A percentile compares a stretch with the other conserved stretches of the same genome.
phyloP scores from a whole-genome alignment of 2,888 invertebrate genomes.

The Carpatolechia fugitivella region DNA sequence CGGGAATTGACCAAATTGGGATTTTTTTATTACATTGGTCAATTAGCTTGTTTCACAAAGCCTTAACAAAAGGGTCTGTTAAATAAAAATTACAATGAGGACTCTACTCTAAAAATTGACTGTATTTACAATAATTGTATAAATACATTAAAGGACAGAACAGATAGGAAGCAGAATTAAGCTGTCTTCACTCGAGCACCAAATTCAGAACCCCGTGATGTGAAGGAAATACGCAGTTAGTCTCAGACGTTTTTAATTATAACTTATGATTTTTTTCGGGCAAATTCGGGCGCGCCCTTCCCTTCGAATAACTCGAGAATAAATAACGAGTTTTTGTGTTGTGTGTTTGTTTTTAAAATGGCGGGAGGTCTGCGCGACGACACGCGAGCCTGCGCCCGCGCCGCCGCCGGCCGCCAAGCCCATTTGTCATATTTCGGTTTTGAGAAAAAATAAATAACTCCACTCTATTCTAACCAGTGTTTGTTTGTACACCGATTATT shows the following conservation, averaged over 20 bases:
- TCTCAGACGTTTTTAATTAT: conserved; percentile 73
- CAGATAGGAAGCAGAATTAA: neutral
- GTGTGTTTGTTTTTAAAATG: conserved; percentile 79
- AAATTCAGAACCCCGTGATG: neutral
- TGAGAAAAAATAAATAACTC: conserved; percentile 73
- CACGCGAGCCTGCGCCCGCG: conserved; percentile 68
- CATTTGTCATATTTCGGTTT: conserved; percentile 77
- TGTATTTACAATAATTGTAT: too few relatives aligned
- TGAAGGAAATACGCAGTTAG: conserved; percentile 18
- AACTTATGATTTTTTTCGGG: conserved; percentile 74
- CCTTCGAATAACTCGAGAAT: conserved; percentile 71
- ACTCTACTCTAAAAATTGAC: too few relatives aligned
- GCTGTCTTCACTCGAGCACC: neutral
- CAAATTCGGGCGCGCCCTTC: conserved; percentile 75
- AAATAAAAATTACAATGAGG: too few relatives aligned
- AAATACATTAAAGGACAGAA: too few relatives aligned
- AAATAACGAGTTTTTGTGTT: conserved; percentile 77
- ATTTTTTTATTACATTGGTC: too few relatives aligned
- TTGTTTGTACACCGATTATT: conserved; percentile 72
- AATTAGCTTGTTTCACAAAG: too few relatives aligned
- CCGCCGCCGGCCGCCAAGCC: conserved; percentile 45
- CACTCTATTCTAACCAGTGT: conserved; percentile 69
- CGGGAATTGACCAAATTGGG: too few relatives aligned
- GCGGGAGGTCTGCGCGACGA: conserved; percentile 78
- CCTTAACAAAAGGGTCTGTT: too few relatives aligned